These are phyloP conservation scores for Gymnodraco acuticeps DNA, from an alignment of 2,797 vertebrate genomes.

Conservation along the genomic window DNA sequence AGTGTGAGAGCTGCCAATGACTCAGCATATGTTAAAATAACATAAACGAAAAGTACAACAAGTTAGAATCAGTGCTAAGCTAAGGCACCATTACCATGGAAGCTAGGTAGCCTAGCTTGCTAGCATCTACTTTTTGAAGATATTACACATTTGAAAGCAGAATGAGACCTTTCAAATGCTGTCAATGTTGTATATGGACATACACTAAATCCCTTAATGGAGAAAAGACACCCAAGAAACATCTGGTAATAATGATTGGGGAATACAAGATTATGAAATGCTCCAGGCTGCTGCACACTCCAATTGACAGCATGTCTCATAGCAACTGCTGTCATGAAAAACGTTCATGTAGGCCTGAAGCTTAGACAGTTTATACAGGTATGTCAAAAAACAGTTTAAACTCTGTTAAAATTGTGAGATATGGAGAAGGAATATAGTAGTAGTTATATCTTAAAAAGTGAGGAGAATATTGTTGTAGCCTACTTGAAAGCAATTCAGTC, in stretches of 20 bases:
- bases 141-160: neutral
- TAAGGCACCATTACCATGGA: neutral
- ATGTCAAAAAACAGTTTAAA: too few species aligned
- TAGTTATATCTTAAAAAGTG: neutral
- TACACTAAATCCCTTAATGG: neutral
- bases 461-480: neutral
- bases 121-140: too few species aligned
- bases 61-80: neutral
- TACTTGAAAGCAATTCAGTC: neutral
- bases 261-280: neutral
- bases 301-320: neutral
- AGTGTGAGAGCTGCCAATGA: too few species aligned
- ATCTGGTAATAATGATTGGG: neutral
- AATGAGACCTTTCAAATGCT: neutral
- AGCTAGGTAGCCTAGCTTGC: neutral
- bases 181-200: neutral
- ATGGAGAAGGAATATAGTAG: neutral
- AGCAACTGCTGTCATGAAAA: neutral
- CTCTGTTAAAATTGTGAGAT: neutral
- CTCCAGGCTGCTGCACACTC: neutral
- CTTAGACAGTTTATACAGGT: neutral
- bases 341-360: neutral
- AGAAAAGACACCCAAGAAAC: neutral
- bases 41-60: neutral
- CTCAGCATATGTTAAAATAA: neutral